Evolutionary conservation across 2,797 vertebrate genomes (phyloP), one percentile per base, ranked within the genome.

Genomic region (Rhodeus uyekii): DNA sequence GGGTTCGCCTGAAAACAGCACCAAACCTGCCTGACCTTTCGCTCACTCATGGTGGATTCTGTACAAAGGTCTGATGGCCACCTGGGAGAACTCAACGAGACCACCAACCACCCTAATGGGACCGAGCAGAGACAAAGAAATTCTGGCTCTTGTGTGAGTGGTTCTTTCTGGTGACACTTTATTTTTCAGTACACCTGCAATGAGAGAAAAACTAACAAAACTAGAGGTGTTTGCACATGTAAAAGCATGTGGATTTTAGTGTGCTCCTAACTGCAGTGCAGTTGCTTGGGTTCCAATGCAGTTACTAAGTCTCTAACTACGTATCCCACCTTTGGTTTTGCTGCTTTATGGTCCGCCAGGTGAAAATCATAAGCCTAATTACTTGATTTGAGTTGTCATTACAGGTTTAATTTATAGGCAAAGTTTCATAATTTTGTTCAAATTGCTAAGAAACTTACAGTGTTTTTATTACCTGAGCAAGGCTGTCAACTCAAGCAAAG

Each of bases 21-120:
- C 68, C 39, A 77, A 63, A 83, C 72, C 82, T 22, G 64, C 6
- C 65, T 81, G 77, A 84, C 82, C 83, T 81, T 80, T 63, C 29
- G 1, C 53, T 84, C 24, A 72, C 65, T 58, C 7, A 1, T 68
- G 32, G n/a, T 12, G 76, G 38, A 68, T 72, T 68, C 72, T 48
- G 77, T 44, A 58, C 78, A 87, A 83, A 85, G 69, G 76, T 78
- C 67, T 55, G 38, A 46, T 4, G 48, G 68, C 58, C 76, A 77
- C 83, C 39, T 67, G 83, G 76, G 85, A 86, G 38, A 78, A 60
- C 24, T 34, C 22, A 48, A 64, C 64, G 18, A 64, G 63, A 60
- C 77, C 77, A 58, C 34, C 64, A 44, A 34, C 24, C 12, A 69
- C 7, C 46, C n/a, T 39, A 67, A 78, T 22, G 34, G 16, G 3